Conservation (phyloP, 2,113 vertebrate genomes). For the Nymphicus hollandicus region DNA sequence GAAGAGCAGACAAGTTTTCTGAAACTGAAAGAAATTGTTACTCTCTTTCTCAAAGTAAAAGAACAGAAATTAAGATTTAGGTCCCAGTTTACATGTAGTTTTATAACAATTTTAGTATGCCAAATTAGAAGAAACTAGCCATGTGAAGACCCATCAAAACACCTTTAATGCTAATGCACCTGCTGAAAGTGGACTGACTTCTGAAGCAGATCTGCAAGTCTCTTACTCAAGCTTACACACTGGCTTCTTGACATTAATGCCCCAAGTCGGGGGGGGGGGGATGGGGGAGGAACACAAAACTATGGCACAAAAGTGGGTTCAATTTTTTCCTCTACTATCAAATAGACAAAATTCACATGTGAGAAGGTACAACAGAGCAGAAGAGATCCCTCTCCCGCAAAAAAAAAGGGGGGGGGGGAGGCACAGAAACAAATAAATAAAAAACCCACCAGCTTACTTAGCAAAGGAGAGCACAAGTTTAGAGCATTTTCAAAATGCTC, state of each 20-base stretch:
- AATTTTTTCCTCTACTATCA: not conserved
- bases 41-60: not conserved
- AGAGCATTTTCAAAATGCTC: not conserved
- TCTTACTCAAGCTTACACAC: not conserved
- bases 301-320: not conserved
- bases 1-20: not conserved
- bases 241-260: not conserved
- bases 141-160: not conserved
- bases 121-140: not conserved
- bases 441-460: not conserved
- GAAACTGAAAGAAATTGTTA: not conserved
- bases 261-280: accelerated
- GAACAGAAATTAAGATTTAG: not conserved
- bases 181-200: not conserved
- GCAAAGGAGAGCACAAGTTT: not conserved
- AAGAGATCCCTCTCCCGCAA: not conserved
- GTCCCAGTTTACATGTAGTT: not conserved
- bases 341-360: not conserved
- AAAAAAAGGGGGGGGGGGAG: accelerated
- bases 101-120: not conserved
- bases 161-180: not conserved
- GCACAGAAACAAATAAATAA: not conserved
- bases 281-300: not conserved
- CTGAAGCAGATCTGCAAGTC: not conserved
- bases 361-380: not conserved